Evolutionary conservation across 2,113 vertebrate species (phyloP).

Genomic region (Pituophis catenifer): DNA sequence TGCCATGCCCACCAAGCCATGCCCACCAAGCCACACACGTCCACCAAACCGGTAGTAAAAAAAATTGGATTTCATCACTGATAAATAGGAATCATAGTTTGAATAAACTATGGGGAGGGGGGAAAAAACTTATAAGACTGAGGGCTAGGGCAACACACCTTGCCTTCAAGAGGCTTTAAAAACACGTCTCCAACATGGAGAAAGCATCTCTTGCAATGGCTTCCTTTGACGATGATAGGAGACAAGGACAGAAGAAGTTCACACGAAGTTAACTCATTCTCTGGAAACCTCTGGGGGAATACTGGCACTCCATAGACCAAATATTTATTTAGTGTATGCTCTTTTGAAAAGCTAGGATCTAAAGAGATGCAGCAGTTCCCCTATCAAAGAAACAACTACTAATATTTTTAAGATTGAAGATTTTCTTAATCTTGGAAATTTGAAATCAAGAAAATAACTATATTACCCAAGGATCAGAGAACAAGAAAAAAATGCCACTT

Average conservation of each 20-base stretch:
- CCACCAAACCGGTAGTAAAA: too few relatives aligned
- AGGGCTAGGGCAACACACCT: not conserved
- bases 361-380: not conserved
- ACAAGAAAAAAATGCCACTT: not conserved
- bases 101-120: not conserved
- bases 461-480: not conserved
- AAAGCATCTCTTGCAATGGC: not conserved
- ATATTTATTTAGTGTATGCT: not conserved
- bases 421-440: not conserved
- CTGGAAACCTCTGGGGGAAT: not conserved
- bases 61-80: too few relatives aligned
- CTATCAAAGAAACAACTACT: not conserved
- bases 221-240: not conserved
- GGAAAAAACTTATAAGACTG: not conserved
- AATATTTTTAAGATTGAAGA: not conserved
- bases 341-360: not conserved
- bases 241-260: not conserved
- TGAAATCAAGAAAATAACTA: not conserved
- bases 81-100: too few relatives aligned
- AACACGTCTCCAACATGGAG: not conserved
- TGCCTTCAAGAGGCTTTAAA: not conserved
- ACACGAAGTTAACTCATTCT: not conserved
- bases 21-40: too few relatives aligned
- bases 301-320: not conserved
- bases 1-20: too few relatives aligned